Base-by-base conservation (phyloP, 1,140 invertebrate genomes). In the Paraescarpia echinospica region DNA sequence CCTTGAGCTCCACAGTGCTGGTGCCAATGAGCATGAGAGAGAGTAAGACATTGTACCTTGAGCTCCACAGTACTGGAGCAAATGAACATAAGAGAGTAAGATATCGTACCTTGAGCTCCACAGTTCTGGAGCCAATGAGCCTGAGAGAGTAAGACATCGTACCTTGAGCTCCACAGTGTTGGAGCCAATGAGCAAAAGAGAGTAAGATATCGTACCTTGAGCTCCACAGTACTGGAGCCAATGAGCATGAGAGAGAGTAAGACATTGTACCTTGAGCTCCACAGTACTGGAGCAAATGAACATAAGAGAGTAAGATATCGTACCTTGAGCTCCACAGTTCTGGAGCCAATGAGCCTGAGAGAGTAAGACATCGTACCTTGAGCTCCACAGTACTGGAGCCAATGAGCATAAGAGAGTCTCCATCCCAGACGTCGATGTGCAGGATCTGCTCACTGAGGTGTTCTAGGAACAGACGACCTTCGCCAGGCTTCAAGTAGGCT, bases 381-480 rank as follows among this genome's bases (percentile, higher is more conserved):
- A 96, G 94, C 90, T 96, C 95, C 4, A 96, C 93, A 90, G 94
- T 93, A 92, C 93, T 95, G 4, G 95, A 96, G 2, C 96, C 96
- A 93, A 96, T 95, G 33, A 96, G 94, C 9, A 96, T 94, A n/a
- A 96, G 94, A 5, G 96, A 96, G 92, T 96, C 96, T 0, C 95
- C 96, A 94, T 96, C 96, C 96, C 96, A 96, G 1, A 96, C 94
- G 94, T 96, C 96, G 94, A 96, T 95, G 92, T 96, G 96, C 91
- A 96, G 94, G 2, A 94, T 95, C 93, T 96, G 96, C 89, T 95
- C 94, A 9, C 94, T 94, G n/a, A 96, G 92, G 93, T 96, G 95
- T 92, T 95, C 93, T 35, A 96, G 90, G 92, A 96, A 96, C 77
- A 95, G 77, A 34, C 91, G 93, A 33, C 94, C 94, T 94, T 96